Conservation (phyloP, 2,797 vertebrate genomes). For the Syngnathus rostellatus region DNA sequence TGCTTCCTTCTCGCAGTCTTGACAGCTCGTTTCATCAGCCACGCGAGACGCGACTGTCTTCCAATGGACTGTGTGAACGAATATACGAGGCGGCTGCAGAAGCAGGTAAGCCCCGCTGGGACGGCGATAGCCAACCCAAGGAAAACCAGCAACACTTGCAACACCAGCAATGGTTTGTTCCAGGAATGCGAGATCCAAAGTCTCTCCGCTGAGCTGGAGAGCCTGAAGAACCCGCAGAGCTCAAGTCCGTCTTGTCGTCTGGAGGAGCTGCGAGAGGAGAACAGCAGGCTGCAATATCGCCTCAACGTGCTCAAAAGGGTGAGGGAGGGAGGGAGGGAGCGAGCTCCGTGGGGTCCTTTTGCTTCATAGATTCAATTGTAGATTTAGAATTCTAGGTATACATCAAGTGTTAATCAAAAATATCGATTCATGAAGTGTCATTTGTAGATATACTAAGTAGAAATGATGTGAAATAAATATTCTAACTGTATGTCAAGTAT, state of each 20-base stretch:
- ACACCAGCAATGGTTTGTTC: background rate
- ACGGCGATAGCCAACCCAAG: background rate
- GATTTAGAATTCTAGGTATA: too few relatives aligned
- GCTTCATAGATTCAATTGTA: too few relatives aligned
- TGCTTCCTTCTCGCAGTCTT: slow-evolving; percentile 10
- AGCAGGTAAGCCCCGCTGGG: slow-evolving; percentile 70
- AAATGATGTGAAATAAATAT: too few relatives aligned
- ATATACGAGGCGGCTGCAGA: slow-evolving; percentile 68
- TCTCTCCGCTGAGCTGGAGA: slow-evolving; percentile 80
- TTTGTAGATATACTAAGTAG: too few relatives aligned
- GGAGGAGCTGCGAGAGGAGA: slow-evolving; percentile 81
- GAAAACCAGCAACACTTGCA: background rate
- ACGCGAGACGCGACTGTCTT: slow-evolving; percentile 20
- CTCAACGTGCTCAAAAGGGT: slow-evolving; percentile 83
- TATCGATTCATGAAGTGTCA: too few relatives aligned
- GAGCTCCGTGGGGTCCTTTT: background rate
- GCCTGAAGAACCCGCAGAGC: slow-evolving; percentile 70
- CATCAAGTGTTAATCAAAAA: too few relatives aligned
- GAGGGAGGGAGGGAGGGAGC: background rate
- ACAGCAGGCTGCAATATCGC: slow-evolving; percentile 83
- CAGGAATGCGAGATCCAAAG: slow-evolving; percentile 83
- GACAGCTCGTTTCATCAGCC: slow-evolving; percentile 47
- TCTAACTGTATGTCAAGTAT: too few relatives aligned
- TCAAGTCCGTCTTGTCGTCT: slow-evolving; percentile 59
- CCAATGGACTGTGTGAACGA: slow-evolving; percentile 58